phyloP scores from a whole-genome alignment of 92 coral and sea anemone species.

The Heteractis magnifica region DNA sequence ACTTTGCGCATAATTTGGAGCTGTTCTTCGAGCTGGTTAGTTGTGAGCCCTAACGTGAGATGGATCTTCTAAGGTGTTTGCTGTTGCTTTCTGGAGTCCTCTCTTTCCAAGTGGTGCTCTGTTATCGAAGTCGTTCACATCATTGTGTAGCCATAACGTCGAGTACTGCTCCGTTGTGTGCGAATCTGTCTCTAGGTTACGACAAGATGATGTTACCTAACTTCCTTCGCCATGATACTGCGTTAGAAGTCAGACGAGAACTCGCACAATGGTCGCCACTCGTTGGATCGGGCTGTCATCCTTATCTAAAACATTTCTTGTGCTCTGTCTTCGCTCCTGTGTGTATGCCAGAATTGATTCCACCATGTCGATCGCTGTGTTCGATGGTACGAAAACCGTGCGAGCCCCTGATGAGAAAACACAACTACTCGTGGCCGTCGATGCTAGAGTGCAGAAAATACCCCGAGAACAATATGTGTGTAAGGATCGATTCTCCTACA shows the following conservation, averaged over 20 bases:
- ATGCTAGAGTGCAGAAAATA: conserved; percentile 54
- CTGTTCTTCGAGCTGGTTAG: neutral
- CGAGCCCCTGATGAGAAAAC: conserved; percentile 60
- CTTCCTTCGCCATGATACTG: conserved; percentile 34
- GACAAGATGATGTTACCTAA: conserved; percentile 59
- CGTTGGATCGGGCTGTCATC: conserved; percentile 41
- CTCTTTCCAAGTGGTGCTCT: neutral
- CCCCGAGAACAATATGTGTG: conserved; percentile 53
- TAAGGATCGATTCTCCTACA: conserved; percentile 21
- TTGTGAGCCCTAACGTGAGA: neutral
- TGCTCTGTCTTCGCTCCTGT: conserved; percentile 85
- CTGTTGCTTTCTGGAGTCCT: neutral
- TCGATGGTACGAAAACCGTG: conserved; percentile 49
- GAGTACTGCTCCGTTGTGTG: conserved; percentile 34
- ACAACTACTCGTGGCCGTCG: conserved; percentile 67
- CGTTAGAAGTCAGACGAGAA: conserved; percentile 31
- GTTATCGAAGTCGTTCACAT: conserved; percentile 10
- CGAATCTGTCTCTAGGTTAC: conserved; percentile 45
- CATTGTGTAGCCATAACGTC: conserved; percentile 13
- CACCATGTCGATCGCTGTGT: conserved; percentile 73
- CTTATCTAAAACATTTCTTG: conserved; percentile 50
- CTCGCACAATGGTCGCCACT: conserved; percentile 51
- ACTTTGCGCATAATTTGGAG: neutral
- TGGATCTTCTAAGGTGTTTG: neutral
- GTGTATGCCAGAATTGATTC: conserved; percentile 44